phyloP scores from a whole-genome alignment of 2,888 invertebrate species.

The Andrena trimmerana region DNA sequence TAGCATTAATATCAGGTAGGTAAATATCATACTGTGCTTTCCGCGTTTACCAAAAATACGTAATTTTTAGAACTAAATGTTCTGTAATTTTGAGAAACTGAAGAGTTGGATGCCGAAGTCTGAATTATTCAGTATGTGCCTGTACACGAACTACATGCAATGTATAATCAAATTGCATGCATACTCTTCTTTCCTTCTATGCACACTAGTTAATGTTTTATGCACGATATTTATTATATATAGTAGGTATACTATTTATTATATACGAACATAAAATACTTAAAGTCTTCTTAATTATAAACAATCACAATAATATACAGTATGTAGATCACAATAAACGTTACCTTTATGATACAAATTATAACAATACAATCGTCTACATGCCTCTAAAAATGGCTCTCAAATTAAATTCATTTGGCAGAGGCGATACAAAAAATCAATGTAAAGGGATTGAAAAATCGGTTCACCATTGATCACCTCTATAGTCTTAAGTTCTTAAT shows the following conservation, averaged over 20 bases:
- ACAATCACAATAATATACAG: slow-evolving; percentile 52
- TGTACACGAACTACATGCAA: slow-evolving; percentile 25
- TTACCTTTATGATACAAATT: slow-evolving; percentile 40
- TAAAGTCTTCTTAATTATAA: slow-evolving; percentile 44
- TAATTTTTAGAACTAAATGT: slow-evolving; percentile 2
- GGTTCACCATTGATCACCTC: slow-evolving; percentile 21
- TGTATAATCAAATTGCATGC: slow-evolving; percentile 24
- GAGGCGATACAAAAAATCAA: slow-evolving; percentile 34
- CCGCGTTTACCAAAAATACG: slow-evolving; percentile 5
- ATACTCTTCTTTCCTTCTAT: slow-evolving; percentile 14
- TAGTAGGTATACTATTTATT: slow-evolving; percentile 24
- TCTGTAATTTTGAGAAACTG: slow-evolving; percentile 17
- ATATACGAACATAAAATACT: slow-evolving; percentile 35
- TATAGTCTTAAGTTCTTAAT: slow-evolving; percentile 79
- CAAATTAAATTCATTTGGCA: slow-evolving; percentile 37
- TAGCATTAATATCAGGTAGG: slow-evolving; percentile 7
- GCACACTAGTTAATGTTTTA: slow-evolving; percentile 19
- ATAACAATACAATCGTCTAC: slow-evolving; percentile 26
- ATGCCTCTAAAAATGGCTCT: slow-evolving; percentile 28
- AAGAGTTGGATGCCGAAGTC: slow-evolving; percentile 9
- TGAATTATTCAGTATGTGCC: slow-evolving; percentile 2
- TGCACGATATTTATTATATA: slow-evolving; percentile 10
- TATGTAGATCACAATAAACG: slow-evolving; percentile 51
- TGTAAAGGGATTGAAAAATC: slow-evolving; percentile 5
- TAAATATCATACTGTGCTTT: slow-evolving; percentile 12